Evolutionary conservation across 2,888 invertebrate species (phyloP), one percentile per base, ranked within the genome.

Genomic region (Cosmia trapezina): DNA sequence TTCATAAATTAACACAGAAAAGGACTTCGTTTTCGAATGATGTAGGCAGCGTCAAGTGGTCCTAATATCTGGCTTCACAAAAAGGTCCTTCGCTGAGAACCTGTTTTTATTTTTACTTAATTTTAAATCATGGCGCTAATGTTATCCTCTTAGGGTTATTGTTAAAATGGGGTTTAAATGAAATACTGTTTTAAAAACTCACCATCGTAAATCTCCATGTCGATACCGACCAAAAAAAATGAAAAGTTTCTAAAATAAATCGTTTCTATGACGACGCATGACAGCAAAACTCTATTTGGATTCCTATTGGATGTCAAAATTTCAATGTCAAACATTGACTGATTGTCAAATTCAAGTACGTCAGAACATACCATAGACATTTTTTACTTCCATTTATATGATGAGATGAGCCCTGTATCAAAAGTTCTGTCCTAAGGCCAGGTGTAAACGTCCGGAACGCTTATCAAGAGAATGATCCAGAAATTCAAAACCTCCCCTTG

Each of bases 221-320:
- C 96, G 90, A 91, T 91, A 90, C 93, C 93, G 91, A 91, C 92
- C 92, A 92, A 94, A 94, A 86, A 78, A 93, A 93, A 92, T 92
- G 86, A 94, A 93, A 95, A 94, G 92, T 94, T 93, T 89, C 88
- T 94, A 94, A 94, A 94, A 89, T 91, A 91, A 89, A 87, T 89
- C 94, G 96, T 96, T 96, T 96, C 96, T 96, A 96, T 96, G 96
- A 94, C 96, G 93, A 96, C 96, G 91, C 96, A 96, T 96, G 96
- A 96, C 94, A 94, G 94, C 91, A 93, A 93, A 90, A 93, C 92
- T 91, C 90, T 81, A 91, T 88, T 90, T 86, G 80, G 85, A 91
- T 88, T 93, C 90, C 78, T 87, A 93, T 92, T 93, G 92, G 86
- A 66, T 67, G 84, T 83, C 83, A 85, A 83, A 82, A 80, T 82